Percentiles rank a stretch among this genome's conserved stretches.
These are phyloP conservation scores for Neuroscelio doddi DNA, from an alignment of 2,888 invertebrate genomes.

Conservation along the genomic window DNA sequence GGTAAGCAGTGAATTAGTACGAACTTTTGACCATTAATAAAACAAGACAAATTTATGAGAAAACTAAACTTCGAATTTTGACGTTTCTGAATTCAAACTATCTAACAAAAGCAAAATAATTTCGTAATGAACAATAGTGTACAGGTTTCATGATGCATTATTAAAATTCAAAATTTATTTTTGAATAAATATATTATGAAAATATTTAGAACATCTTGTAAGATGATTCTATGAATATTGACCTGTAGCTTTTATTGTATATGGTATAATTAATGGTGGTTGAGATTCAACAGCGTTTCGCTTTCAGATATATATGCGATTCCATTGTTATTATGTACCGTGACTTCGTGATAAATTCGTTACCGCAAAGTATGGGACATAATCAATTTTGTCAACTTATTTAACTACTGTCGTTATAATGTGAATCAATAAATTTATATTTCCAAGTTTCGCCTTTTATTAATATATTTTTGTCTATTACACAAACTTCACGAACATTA, in stretches of 20 bases:
- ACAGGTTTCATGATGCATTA: not conserved
- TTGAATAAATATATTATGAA: not conserved
- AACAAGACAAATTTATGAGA: not conserved
- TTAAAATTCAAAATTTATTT: not conserved
- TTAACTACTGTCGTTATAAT: conserved; percentile 5
- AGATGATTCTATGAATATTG: not conserved
- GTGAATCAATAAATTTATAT: conserved; percentile 23
- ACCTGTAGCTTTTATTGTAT: not conserved
- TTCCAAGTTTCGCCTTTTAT: conserved; percentile 22
- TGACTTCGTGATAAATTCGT: conserved; percentile 22
- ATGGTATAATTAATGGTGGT: conserved; percentile 25
- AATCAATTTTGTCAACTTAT: conserved; percentile 26
- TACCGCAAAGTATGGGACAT: not conserved
- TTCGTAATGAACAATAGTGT: not conserved
- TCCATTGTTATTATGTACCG: conserved; percentile 28
- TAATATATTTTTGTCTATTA: conserved; percentile 13
- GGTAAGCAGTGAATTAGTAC: not conserved
- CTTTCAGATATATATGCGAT: conserved; percentile 30
- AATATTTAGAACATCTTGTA: conserved; percentile 5
- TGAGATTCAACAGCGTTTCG: conserved; percentile 30
- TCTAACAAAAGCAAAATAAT: too few species aligned
- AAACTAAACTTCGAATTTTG: not conserved
- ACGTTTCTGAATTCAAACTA: too few species aligned
- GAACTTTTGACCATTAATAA: not conserved
- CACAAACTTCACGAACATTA: not conserved